phyloP scores from a whole-genome alignment of 1,140 invertebrate species.

The Drosophila lini region DNA sequence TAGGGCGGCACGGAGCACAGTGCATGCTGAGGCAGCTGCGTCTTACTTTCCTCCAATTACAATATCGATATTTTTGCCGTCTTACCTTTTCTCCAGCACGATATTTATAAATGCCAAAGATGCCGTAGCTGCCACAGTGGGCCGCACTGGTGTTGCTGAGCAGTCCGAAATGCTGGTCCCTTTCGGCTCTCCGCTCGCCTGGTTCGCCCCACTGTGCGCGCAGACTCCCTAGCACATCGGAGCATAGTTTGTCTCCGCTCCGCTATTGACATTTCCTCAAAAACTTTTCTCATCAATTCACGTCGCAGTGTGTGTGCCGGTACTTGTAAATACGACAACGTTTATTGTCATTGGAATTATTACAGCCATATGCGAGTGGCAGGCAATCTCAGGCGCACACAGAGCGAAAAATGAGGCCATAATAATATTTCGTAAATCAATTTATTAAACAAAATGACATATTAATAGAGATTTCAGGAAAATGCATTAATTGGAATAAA shows the following conservation, averaged over 20 bases:
- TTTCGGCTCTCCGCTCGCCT: background rate
- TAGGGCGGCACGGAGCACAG: slow-evolving; percentile 10
- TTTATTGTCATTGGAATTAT: slow-evolving; percentile 83
- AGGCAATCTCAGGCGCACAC: slow-evolving; percentile 27
- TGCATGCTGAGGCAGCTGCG: slow-evolving; percentile 56
- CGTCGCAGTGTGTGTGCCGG: slow-evolving; percentile 58
- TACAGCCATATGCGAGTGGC: slow-evolving; percentile 71
- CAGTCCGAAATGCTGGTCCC: background rate
- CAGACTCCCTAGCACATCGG: slow-evolving; percentile 42
- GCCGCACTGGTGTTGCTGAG: background rate
- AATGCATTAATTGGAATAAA: too few relatives aligned
- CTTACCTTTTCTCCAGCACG: slow-evolving; percentile 69
- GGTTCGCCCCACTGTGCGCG: slow-evolving; percentile 15
- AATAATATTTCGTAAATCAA: background rate
- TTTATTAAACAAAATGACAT: background rate
- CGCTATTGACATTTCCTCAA: slow-evolving; percentile 83
- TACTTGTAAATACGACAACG: slow-evolving; percentile 82
- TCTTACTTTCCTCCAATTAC: slow-evolving; percentile 76
- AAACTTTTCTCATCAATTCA: slow-evolving; percentile 82
- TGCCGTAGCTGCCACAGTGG: slow-evolving; percentile 48
- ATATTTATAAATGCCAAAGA: slow-evolving; percentile 79
- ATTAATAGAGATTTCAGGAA: too few relatives aligned
- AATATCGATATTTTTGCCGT: slow-evolving; percentile 78
- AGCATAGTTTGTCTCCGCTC: slow-evolving; percentile 74
- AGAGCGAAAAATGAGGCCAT: background rate